phyloP scores from a whole-genome alignment of 2,797 vertebrate genomes.

The Ara ararauna region DNA sequence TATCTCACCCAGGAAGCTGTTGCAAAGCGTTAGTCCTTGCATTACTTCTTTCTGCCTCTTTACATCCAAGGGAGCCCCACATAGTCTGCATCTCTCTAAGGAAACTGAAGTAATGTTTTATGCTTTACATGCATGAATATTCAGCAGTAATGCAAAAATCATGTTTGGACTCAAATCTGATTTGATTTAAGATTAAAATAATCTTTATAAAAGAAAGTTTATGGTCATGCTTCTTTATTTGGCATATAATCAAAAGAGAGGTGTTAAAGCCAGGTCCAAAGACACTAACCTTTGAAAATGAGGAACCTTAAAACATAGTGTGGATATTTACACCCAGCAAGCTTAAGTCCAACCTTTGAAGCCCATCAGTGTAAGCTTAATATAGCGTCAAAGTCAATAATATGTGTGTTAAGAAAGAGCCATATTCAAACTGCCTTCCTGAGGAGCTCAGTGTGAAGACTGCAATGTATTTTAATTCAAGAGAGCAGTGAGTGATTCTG shows the following conservation, averaged over 20 bases:
- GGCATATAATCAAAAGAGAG: not conserved
- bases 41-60: not conserved
- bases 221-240: not conserved
- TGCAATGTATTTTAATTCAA: not conserved
- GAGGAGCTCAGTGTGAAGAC: not conserved
- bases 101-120: not conserved
- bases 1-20: not conserved
- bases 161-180: not conserved
- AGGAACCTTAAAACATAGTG: not conserved
- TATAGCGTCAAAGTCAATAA: not conserved
- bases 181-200: conserved; percentile 20
- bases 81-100: not conserved
- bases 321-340: not conserved
- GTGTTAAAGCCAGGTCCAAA: not conserved
- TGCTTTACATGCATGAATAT: not conserved
- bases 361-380: not conserved
- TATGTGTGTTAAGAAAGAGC: not conserved
- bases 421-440: not conserved
- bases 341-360: not conserved
- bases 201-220: not conserved
- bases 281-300: not conserved
- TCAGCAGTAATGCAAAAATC: not conserved
- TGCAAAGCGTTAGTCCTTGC: not conserved
- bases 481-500: not conserved
- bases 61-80: not conserved